Conservation (phyloP, 2,888 invertebrate genomes). For the Carabus problematicus region DNA sequence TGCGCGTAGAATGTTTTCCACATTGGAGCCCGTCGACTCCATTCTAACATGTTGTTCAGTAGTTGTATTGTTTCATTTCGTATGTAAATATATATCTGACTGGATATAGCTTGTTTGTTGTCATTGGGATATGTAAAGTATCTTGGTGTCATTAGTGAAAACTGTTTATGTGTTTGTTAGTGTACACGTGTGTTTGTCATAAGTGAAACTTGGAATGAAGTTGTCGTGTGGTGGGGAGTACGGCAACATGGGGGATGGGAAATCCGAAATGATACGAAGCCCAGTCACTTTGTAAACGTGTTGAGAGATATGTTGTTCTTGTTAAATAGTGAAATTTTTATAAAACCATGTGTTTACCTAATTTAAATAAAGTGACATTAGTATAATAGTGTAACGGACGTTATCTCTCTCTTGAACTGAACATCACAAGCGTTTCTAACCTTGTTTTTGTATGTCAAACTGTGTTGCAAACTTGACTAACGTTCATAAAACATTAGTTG, state of each 20-base stretch:
- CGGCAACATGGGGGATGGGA: conserved; percentile 41
- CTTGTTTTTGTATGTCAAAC: conserved; percentile 32
- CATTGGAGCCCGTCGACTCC: conserved; percentile 8
- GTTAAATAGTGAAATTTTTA: conserved; percentile 33
- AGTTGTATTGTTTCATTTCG: too few relatives aligned
- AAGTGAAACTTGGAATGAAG: conserved; percentile 12
- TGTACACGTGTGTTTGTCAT: neutral
- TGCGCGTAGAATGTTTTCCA: conserved; percentile 28
- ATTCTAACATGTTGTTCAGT: conserved; percentile 12
- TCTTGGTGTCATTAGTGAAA: neutral
- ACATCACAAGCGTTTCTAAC: conserved; percentile 27
- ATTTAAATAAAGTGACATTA: conserved; percentile 30
- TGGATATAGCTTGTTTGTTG: too few relatives aligned
- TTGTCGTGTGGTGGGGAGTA: conserved; percentile 30
- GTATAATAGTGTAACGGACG: conserved; percentile 24
- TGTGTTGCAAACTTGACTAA: conserved; percentile 12
- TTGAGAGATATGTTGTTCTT: conserved; percentile 25
- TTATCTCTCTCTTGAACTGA: neutral
- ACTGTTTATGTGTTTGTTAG: neutral
- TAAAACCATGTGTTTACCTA: conserved; percentile 26
- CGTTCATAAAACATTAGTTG: conserved; percentile 20
- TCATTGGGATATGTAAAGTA: too few relatives aligned
- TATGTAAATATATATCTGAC: too few relatives aligned
- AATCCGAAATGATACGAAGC: conserved; percentile 35
- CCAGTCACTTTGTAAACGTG: conserved; percentile 42